Base-by-base conservation (phyloP, 1,140 invertebrate species). In the Acyrthosiphon pisum region DNA sequence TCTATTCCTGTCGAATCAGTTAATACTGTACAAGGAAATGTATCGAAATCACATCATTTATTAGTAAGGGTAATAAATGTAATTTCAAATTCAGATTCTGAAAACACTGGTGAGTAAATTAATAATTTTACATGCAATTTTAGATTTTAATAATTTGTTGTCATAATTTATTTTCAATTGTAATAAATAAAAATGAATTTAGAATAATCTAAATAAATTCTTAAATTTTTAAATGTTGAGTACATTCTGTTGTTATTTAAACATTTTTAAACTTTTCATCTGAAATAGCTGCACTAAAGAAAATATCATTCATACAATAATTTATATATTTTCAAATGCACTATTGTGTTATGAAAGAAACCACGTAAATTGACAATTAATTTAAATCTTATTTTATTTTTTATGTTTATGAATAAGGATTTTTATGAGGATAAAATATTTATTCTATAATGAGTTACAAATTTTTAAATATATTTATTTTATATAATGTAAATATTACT, bases 31-130 rank as follows among this genome's bases (percentile, higher is more conserved):
- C 97, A 98, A 94, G 98, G 98, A 60, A 97, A 98, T 94, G 96
- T 98, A 94, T 97, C 98, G 30, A 98, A 98, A 95, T 98, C 98
- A 1, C 98, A 98, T 95, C 97, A 98, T 95, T 96, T 99, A 84
- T 96, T 98, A 94, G 96, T 99, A 94, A 96, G 97, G 94, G 98
- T 98, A 68, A 97, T 96, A 94, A 96, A 95, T 94, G 94, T 95
- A 90, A 94, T 95, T 56, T 87, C 94, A 30, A 94, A 90, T 83
- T 81, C 84, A 35, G 89, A 90, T 76, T 91, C 68, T 56, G 44
- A 93, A 56, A 94, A 94, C 56, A 94, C 94, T 41, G 94, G 94
- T 94, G 84, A 90, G 60, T 93, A 50, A 53, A n/a, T 23, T 22
- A 46, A 11, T 48, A 92, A 41, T 50, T 48, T 68, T 14, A 30